These are phyloP conservation scores for Parotia lawesii DNA, from an alignment of 2,113 vertebrate genomes.

Conservation along the genomic window DNA sequence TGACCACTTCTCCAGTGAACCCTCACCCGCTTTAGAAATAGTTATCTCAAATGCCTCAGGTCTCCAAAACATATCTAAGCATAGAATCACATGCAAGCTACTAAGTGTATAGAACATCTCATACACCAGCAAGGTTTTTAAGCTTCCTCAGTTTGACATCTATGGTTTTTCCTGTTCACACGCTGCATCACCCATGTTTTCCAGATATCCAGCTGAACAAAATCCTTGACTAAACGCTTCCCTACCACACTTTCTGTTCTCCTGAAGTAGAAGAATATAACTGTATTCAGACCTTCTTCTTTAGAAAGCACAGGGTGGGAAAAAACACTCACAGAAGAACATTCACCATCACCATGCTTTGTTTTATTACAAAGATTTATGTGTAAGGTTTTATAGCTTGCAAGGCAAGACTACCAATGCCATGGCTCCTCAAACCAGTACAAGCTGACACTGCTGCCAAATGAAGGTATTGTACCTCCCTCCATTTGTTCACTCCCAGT, in stretches of 20 bases:
- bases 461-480: accelerated
- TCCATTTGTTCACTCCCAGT: background rate
- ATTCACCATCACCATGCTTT: accelerated
- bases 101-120: background rate
- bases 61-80: background rate
- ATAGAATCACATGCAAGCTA: background rate
- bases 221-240: background rate
- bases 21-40: background rate
- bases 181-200: background rate
- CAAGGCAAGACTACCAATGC: background rate
- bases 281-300: background rate
- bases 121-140: background rate
- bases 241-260: background rate
- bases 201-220: background rate
- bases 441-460: background rate
- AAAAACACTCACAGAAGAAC: background rate
- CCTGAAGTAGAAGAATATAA: background rate
- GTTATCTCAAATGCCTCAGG: background rate
- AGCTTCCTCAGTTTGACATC: background rate
- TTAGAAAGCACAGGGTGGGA: accelerated
- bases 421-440: accelerated
- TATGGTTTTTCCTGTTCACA: background rate
- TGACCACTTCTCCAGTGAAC: background rate
- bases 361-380: background rate
- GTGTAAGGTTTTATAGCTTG: background rate